Evolutionary conservation across 2,888 invertebrate genomes (phyloP).

Genomic region (Cataglyphis albicans): DNA sequence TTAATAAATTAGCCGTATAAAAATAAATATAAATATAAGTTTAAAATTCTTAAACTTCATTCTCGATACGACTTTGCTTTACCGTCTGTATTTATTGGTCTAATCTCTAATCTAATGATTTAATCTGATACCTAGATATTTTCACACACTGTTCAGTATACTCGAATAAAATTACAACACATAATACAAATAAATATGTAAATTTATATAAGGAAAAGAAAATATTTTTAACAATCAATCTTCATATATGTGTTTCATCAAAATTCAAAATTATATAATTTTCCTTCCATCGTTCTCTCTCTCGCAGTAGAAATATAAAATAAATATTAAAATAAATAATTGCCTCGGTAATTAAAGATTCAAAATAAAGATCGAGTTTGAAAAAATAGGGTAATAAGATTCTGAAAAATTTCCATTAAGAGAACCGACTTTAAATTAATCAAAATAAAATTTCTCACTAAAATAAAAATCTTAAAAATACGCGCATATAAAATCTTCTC

Average conservation of each 20-base stretch:
- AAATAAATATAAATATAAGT: background rate
- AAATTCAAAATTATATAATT: background rate
- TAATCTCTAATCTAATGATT: background rate
- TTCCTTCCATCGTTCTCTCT: background rate
- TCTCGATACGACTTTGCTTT: background rate
- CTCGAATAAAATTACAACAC: background rate
- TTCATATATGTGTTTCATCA: background rate
- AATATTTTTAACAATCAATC: background rate
- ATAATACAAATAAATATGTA: background rate
- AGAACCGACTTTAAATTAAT: background rate
- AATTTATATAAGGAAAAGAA: background rate
- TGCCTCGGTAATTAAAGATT: background rate
- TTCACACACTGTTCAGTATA: background rate
- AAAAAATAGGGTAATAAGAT: background rate
- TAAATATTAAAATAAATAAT: background rate
- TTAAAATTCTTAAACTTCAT: background rate
- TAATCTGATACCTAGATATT: background rate
- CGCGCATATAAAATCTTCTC: background rate
- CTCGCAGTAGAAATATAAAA: background rate
- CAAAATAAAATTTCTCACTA: background rate
- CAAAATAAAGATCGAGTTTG: background rate
- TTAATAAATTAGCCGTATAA: background rate
- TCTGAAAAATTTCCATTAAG: background rate
- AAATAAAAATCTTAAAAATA: constrained; percentile 12
- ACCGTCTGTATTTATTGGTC: background rate